Conservation (phyloP, 1,140 invertebrate genomes). For the Capitella teleta region DNA sequence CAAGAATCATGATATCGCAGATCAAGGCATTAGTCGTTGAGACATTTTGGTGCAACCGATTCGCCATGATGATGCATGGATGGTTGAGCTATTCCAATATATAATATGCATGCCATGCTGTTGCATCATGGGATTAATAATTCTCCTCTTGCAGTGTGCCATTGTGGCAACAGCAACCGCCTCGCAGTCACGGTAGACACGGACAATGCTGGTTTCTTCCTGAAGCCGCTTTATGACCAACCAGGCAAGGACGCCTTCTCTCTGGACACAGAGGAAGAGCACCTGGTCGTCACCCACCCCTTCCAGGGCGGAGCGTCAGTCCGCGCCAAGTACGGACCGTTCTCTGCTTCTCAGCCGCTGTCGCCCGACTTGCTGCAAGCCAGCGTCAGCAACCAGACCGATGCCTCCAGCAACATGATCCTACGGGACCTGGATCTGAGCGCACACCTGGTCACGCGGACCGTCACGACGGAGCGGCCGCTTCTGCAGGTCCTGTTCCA, state of each 20-base stretch:
- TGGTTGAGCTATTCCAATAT: too few species aligned
- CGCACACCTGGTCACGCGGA: conserved; percentile 74
- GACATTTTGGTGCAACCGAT: too few species aligned
- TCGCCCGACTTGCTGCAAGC: conserved; percentile 55
- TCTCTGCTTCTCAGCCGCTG: conserved; percentile 83
- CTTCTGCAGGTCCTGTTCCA: conserved; percentile 80
- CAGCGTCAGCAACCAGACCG: conserved; percentile 1
- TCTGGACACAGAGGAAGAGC: conserved; percentile 4
- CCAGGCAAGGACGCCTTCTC: conserved; percentile 1
- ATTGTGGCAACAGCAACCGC: too few species aligned
- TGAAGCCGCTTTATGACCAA: conserved; percentile 8
- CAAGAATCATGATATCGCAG: too few species aligned
- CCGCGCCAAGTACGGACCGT: conserved; percentile 77
- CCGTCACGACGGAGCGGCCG: conserved; percentile 70
- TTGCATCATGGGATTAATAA: too few species aligned
- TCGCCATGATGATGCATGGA: too few species aligned
- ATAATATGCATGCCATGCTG: too few species aligned
- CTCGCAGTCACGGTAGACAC: background rate
- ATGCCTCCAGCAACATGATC: conserved; percentile 3
- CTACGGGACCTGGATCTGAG: conserved; percentile 68
- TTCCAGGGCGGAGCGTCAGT: conserved; percentile 70
- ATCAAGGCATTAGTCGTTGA: too few species aligned
- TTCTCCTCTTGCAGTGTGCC: too few species aligned
- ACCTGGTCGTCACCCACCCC: conserved; percentile 48
- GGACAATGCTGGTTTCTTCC: conserved; percentile 8